Base-by-base conservation (phyloP, 2,113 vertebrate genomes). In the Nerophis lumbriciformis region DNA sequence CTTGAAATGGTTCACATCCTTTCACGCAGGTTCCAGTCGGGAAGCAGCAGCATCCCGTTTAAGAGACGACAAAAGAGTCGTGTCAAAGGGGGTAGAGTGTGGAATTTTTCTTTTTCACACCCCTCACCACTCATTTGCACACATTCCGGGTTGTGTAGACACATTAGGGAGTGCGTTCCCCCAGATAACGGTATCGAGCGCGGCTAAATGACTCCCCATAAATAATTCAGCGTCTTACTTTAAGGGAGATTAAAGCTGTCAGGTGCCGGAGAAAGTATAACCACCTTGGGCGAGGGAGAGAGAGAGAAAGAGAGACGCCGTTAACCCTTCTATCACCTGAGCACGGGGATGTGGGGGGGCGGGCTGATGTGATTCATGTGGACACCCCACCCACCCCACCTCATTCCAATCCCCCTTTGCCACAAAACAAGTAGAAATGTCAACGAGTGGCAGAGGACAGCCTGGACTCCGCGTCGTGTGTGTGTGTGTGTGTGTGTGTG, bases 381-480 rank as follows among this genome's bases (percentile, higher is more conserved):
- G 69, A 84, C 76, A 36, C 52, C 49, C 49, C 42, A 45, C 42
- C 2, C 10, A 45, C 11, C 10, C 42, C 42, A 12, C 42, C 42
- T 11, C 10, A 4, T 45, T 45, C 42, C 42, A 45, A 11, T 12
- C 5, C 50, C 48, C 48, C 51, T 65, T 57, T 42, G 13, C 51
- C 60, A 66, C 52, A 61, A 64, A 48, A 73, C 47, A 71, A 73
- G 68, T 63, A 59, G 61, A 80, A 82, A 85, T 77, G 77, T 87
- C 72, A 57, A 9, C 39, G 6, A 71, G 63, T 62, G 39, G 61
- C 52, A 73, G 71, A 53, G n/a, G 49, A 19, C 49, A 61, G 70
- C 54, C 66, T 69, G 60, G 66, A 69, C 53, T 59, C 66, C 59
- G 57, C 16, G 8, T 37, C 4, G 37, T 19, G 28, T 45, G 42